Conservation (phyloP, 2,797 vertebrate genomes). For the Echiichthys vipera region DNA sequence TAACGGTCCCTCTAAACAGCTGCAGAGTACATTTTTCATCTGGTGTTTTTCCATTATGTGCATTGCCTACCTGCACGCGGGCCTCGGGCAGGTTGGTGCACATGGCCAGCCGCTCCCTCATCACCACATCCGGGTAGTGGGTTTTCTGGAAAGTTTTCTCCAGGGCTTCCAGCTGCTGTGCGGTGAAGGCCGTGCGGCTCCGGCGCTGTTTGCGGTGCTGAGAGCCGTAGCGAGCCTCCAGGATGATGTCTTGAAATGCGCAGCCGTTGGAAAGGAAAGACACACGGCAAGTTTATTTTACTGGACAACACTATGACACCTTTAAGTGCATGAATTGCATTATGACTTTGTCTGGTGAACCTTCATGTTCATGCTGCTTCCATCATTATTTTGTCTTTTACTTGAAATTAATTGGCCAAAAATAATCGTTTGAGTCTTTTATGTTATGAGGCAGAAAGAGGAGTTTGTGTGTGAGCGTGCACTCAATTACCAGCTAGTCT, state of each 20-base stretch:
- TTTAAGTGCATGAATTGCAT: neutral
- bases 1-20: too few species aligned
- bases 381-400: neutral
- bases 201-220: conserved; percentile 97
- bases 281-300: conserved; percentile 91
- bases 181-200: conserved; percentile 96
- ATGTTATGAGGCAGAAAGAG: neutral
- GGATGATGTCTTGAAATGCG: conserved; percentile 99
- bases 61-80: conserved; percentile 96
- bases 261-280: conserved; percentile 95
- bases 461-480: conserved; percentile 27
- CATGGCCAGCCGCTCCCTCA: conserved; percentile 96
- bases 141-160: conserved; percentile 99
- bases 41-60: neutral
- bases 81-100: conserved; percentile 98
- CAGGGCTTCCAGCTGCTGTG: conserved; percentile 95
- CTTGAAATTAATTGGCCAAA: too few species aligned
- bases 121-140: conserved; percentile 97
- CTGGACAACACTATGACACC: conserved; percentile 6
- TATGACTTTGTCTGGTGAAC: neutral
- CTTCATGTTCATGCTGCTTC: neutral
- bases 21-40: rapidly evolving
- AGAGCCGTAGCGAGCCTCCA: conserved; percentile 99
- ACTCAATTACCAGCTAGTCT: conserved; percentile 96
- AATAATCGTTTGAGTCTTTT: neutral